Evolutionary conservation across 2,797 vertebrate genomes (phyloP), one percentile per base, ranked within the genome.

Genomic region (Scarus forsteni): DNA sequence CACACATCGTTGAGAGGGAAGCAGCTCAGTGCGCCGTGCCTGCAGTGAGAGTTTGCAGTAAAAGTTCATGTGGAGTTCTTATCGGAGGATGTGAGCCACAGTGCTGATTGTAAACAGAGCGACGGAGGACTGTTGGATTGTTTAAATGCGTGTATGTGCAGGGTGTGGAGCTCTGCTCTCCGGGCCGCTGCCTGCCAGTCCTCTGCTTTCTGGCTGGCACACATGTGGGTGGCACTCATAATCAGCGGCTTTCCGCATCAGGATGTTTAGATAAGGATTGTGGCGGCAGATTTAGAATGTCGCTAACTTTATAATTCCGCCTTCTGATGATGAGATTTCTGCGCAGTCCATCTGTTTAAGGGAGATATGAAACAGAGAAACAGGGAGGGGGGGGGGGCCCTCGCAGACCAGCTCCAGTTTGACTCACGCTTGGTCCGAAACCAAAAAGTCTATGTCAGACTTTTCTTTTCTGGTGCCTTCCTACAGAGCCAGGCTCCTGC

Each of bases 221-320:
- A 56, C 73, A 66, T 85, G 79, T 88, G 83, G 79, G 81, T 76
- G 83, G 84, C 80, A 73, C 70, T 54, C 77, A 67, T 79, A 72
- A 89, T 79, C 80, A 78, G 80, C 61, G 77, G 81, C 73, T 90
- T 83, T 88, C 81, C 70, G 40, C 83, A 81, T 87, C 77, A 87
- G 80, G 78, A 87, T 89, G 77, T 89, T 85, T 85, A 83, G 86
- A 87, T 85, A 86, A 87, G 76, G 81, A 74, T 72, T 77, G 83
- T 5, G 81, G 78, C 73, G 49, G 59, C 79, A 88, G 88, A 91
- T 83, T 84, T 76, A 70, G 42, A 73, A 54, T 67, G 68, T 69
- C 53, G 61, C 77, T 75, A 65, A 85, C 85, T 80, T 85, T 72
- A 69, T 81, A 85, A 81, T 79, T 89, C 1, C 5, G 70, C 66